phyloP scores from a whole-genome alignment of 1,140 invertebrate genomes.

The Caenorhabditis remanei region DNA sequence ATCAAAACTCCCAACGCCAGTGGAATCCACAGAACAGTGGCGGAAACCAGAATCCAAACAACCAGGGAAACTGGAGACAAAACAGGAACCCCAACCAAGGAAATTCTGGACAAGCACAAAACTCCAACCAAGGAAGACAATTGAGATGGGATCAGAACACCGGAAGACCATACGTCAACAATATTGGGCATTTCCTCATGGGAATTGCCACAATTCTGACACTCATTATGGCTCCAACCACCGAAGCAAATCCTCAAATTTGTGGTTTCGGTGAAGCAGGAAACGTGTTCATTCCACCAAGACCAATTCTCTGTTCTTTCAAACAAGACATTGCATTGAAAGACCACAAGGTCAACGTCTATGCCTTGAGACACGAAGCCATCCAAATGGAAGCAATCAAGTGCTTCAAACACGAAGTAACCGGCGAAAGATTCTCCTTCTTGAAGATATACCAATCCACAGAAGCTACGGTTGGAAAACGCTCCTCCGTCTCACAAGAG shows the following conservation, averaged over 20 bases:
- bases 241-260: neutral
- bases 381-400: neutral
- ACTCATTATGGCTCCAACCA: neutral
- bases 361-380: neutral
- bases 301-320: neutral
- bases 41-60: no score
- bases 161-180: neutral
- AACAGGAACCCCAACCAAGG: neutral
- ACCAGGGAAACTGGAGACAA: no score
- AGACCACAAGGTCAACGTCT: neutral
- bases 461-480: neutral
- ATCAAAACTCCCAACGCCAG: neutral
- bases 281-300: neutral
- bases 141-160: neutral
- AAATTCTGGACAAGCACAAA: neutral
- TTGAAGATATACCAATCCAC: neutral
- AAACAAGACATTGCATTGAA: neutral
- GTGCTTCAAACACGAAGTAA: neutral
- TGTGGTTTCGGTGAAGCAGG: neutral
- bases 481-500: neutral
- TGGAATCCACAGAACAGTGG: neutral
- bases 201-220: neutral
- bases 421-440: neutral
- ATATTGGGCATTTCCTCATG: neutral
- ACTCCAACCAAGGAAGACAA: neutral